Evolutionary conservation across 2,113 vertebrate genomes (phyloP), one percentile per base, ranked within the genome.

Genomic region (Dendrocopos noguchii): DNA sequence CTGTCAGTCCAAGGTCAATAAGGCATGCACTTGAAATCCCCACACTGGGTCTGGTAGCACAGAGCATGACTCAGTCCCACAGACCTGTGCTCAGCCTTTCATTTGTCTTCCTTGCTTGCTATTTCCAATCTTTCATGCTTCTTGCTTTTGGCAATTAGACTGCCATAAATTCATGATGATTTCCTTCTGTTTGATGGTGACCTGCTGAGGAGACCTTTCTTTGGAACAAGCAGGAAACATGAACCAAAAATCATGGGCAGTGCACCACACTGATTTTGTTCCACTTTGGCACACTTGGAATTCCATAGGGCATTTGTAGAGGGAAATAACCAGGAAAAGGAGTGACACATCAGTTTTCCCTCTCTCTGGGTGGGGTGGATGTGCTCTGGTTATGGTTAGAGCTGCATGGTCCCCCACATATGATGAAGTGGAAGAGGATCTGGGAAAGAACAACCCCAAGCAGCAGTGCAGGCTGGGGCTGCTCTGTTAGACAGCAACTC

Each of bases 391-490:
- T 57, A 31, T 52, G 28, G 31, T 13, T 2, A n/a, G 22, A 44
- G 34, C 21, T 42, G 8, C 2, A 1, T 16, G 47, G 6, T 67
- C 5, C 4, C 0, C 2, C 16, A 39, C 24, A 2, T 12, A 8
- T 2, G 2, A 8, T 17, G 46, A 22, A 34, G n/a, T 2, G 12
- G 46, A 10, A 47, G 46, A 47, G 20, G 47, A 47, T 47, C 47
- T 47, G 47, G 20, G 47, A 21, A 47, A 47, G 47, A 47, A 47
- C 47, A 47, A 47, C 20, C 20, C 19, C 47, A 21, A 21, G 47
- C 47, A 47, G 19, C 47, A 47, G 9, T 47, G 9, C 19, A 47
- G 47, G 19, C 46, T 20, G 46, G 46, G 46, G 46, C 46, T 47
- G 18, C 19, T 19, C 18, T 47, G 46, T 47, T 20, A 8, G 46